Base-by-base conservation (phyloP, 1,140 invertebrate genomes). In the Wiebesia pumilae region DNA sequence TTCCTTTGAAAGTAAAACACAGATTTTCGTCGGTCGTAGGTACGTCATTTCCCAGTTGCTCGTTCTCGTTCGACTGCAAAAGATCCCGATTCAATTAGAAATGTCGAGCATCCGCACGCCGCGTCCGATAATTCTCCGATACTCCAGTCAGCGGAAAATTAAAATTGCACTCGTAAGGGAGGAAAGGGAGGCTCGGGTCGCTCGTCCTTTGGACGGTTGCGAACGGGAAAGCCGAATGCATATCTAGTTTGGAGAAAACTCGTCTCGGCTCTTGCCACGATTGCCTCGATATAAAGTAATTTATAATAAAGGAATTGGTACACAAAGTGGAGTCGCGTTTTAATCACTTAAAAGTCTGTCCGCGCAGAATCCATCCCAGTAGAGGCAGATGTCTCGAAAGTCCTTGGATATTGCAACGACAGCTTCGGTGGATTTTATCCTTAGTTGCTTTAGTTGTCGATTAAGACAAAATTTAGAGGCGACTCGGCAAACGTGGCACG, bases 71-170 rank as follows among this genome's bases (percentile, higher is more conserved):
- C 47, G 16, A 16, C 43, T 30, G 67, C 47, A 27, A 10, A 16
- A 40, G 73, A 78, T 33, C 54, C 75, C 51, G 69, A 82, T 82
- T 86, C 80, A 69, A 86, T 86, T 82, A 33, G 85, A 86, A 80
- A 86, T 65, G 85, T 86, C 58, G 69, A 54, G 19, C 51, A 54
- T 27, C 58, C 33, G 47, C 33, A 24, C 16, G 38, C 54, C 43
- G 35, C 33, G 54, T 86, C 80, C 85, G 81, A 86, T 83, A 69
- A 69, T 80, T 83, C 80, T 83, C 81, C 85, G 54, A 69, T 80
- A 78, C 80, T 83, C 81, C 85, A 86, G 65, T 82, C 85, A 33
- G 54, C 83, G 85, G 85, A 86, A 86, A 86, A 86, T 86, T 86
- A 83, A 83, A 86, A 86, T 86, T 78, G 80, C 80, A 83, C 73